Evolutionary conservation across 2,113 vertebrate genomes (phyloP).

Genomic region (Eptesicus fuscus): DNA sequence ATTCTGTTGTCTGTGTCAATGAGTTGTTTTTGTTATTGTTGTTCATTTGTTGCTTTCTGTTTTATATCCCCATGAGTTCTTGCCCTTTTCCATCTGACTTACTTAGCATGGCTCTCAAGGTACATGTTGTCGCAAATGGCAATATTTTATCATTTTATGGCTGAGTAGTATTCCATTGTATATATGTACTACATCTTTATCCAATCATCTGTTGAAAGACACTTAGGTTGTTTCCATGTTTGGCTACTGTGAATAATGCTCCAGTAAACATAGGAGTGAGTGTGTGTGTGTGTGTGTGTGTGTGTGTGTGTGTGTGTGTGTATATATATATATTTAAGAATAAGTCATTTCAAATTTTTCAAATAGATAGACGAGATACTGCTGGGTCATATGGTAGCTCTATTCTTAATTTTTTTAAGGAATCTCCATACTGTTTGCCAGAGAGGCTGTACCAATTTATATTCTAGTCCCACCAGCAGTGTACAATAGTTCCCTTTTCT

Average conservation of each 20-base stretch:
- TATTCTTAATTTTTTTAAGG: neutral
- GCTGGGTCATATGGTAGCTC: neutral
- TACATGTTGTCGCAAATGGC: neutral
- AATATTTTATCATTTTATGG: neutral
- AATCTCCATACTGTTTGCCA: neutral
- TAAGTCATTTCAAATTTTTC: neutral
- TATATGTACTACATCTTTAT: neutral
- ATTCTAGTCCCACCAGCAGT: neutral
- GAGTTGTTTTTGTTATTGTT: neutral
- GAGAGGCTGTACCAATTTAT: neutral
- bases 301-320: too few species aligned
- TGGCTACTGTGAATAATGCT: neutral
- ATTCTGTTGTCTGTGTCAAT: neutral
- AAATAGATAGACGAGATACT: neutral
- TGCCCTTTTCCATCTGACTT: neutral
- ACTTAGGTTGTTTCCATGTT: neutral
- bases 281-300: too few species aligned
- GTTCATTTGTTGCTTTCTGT: neutral
- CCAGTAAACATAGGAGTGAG: neutral
- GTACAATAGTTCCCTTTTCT: neutral
- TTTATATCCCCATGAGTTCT: neutral
- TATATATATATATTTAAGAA: neutral
- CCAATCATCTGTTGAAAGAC: neutral
- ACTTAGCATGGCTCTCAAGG: neutral
- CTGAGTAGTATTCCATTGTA: neutral